phyloP scores from a whole-genome alignment of 2,113 vertebrate genomes.

The Hystrix cristata region DNA sequence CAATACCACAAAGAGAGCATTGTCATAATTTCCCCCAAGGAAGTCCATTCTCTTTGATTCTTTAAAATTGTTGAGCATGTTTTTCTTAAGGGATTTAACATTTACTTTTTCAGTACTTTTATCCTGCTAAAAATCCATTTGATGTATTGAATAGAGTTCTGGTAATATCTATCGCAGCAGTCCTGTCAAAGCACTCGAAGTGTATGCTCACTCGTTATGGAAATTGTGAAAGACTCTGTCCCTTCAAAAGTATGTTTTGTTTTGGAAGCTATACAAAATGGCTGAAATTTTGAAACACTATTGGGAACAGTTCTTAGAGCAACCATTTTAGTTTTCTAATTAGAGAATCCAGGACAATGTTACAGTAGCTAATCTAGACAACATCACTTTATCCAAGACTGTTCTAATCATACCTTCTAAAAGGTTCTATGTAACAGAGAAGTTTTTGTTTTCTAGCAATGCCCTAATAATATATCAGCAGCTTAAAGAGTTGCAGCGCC shows the following conservation, averaged over 20 bases:
- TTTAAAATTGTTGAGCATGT: constrained; percentile 58
- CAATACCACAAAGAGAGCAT: background rate
- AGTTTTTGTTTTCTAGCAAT: constrained; percentile 35
- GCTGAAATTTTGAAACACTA: constrained; percentile 21
- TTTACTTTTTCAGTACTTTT: constrained; percentile 45
- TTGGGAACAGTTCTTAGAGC: background rate
- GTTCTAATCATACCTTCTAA: background rate
- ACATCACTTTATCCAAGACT: background rate
- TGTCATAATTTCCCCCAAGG: background rate
- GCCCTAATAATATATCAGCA: background rate
- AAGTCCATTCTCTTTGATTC: constrained; percentile 44
- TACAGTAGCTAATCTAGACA: constrained; percentile 1
- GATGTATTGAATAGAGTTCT: constrained; percentile 65
- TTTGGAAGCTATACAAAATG: constrained; percentile 1
- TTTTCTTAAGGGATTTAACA: constrained; percentile 65
- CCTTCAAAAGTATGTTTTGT: constrained; percentile 30
- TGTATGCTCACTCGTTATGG: constrained; percentile 40
- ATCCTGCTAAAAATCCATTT: constrained; percentile 12
- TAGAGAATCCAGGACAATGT: constrained; percentile 59
- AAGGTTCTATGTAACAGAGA: background rate
- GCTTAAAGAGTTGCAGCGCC: constrained; percentile 10
- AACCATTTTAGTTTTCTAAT: constrained; percentile 69
- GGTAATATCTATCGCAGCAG: background rate
- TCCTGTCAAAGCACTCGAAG: constrained; percentile 64
- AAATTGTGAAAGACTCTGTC: constrained; percentile 59